Base-by-base conservation (phyloP, 2,888 invertebrate genomes). In the Stenichneumon culpator region DNA sequence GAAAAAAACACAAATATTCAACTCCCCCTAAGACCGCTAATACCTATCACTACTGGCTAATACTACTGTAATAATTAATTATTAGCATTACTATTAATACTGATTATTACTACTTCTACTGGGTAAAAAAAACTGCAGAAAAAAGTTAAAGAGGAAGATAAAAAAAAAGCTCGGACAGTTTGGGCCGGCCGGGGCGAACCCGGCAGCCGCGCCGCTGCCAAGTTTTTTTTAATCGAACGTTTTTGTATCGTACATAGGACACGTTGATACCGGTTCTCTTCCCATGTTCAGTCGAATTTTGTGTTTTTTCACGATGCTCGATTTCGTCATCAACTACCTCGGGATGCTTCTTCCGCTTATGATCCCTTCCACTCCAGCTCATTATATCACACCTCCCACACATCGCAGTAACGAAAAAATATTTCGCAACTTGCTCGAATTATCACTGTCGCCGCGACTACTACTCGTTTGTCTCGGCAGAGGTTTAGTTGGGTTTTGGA, bases 401-500 rank as follows among this genome's bases (percentile, higher is more conserved):
- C n/a, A 36, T 44, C 63, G 47, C 16, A 32, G 39, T 75, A 25
- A 63, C 70, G 65, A 54, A 36, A 39, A 52, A 28, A n/a, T 36
- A 44, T 79, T 25, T 54, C 67, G 25, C 32, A 50, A 67, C 36
- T 67, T 67, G 50, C 39, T 44, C 36, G 44, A 32, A 63, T 73
- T 47, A 22, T 92, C 93, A 88, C 87, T 28, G 63, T 63, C 95
- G 95, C 96, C 95, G 94, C 95, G 95, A 93, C 94, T 95, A 94
- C 95, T 95, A 94, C 95, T 95, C 94, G 95, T 96, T 95, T 95
- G 94, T 95, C 95, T 95, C 93, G 95, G 95, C 95, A 96, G 96
- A 95, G 96, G 96, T 96, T 96, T 96, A 95, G 96, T 97, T 95
- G 97, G 97, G 95, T 96, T 96, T 95, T 97, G 97, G 97, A 97